A percentile compares a stretch with the other conserved stretches of the same genome.
Conservation (phyloP, 2,888 invertebrate genomes). For the Unio delphinus region DNA sequence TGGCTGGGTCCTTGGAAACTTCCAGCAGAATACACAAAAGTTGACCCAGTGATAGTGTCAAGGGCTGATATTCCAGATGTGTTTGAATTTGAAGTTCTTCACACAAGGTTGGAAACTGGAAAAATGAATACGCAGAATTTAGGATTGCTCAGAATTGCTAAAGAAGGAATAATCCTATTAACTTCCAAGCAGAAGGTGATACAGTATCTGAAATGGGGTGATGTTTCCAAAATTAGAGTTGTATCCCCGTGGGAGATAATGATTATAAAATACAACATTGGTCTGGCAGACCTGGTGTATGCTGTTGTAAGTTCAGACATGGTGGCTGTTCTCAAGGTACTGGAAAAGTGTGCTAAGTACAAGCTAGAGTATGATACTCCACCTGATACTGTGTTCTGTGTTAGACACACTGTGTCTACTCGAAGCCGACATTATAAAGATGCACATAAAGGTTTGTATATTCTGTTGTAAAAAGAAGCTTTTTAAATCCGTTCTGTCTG, state of each 20-base stretch:
- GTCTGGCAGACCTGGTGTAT: slow-evolving; percentile 47
- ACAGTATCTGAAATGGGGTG: slow-evolving; percentile 41
- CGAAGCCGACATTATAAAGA: no score
- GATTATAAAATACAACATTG: slow-evolving; percentile 42
- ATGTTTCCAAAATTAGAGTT: slow-evolving; percentile 47
- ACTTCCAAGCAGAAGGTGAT: slow-evolving; percentile 36
- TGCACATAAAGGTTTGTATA: no score
- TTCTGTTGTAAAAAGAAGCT: no score
- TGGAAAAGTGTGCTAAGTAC: slow-evolving; percentile 34
- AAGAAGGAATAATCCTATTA: slow-evolving; percentile 43
- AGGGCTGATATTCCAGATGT: slow-evolving; percentile 45
- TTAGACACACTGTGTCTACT: slow-evolving; percentile 2
- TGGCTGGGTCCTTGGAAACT: slow-evolving; percentile 58
- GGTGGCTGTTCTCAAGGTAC: slow-evolving; percentile 32
- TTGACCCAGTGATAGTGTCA: slow-evolving; percentile 43
- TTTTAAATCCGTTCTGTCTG: no score
- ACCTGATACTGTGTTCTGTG: slow-evolving; percentile 20
- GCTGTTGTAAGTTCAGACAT: slow-evolving; percentile 40
- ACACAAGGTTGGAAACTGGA: slow-evolving; percentile 30
- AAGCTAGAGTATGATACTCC: slow-evolving; percentile 38
- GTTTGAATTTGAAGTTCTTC: slow-evolving; percentile 46
- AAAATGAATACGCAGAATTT: slow-evolving; percentile 25
- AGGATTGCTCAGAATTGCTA: slow-evolving; percentile 36
- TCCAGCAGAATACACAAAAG: slow-evolving; percentile 30
- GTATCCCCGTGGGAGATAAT: slow-evolving; percentile 50